phyloP scores from a whole-genome alignment of 2,113 vertebrate genomes.

The Casuarius casuarius region DNA sequence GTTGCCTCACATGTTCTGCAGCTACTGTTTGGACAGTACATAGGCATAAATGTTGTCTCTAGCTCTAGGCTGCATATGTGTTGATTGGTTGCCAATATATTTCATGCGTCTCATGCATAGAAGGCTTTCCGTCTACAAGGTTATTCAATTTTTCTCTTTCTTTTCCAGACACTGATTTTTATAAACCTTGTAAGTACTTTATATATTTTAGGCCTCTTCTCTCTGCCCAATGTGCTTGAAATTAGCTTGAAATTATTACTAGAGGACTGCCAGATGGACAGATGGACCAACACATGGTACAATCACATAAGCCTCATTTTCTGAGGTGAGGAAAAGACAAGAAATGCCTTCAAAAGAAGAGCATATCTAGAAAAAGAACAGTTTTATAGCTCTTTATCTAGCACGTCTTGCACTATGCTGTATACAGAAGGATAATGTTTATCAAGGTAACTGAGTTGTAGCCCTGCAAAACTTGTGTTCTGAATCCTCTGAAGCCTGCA shows the following conservation, averaged over 20 bases:
- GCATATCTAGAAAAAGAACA: neutral
- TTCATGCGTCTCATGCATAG: fast-evolving
- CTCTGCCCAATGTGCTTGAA: neutral
- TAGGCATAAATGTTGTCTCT: neutral
- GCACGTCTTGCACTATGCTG: neutral
- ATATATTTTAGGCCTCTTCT: neutral
- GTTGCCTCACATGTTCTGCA: neutral
- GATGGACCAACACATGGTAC: neutral
- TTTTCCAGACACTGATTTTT: neutral
- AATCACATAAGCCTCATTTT: neutral
- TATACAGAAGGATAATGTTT: neutral
- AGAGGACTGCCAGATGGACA: neutral
- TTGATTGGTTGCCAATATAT: neutral
- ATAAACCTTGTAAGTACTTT: neutral
- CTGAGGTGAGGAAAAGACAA: neutral
- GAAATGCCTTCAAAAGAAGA: neutral
- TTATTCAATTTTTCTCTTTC: neutral
- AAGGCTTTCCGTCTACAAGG: neutral
- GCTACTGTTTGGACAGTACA: neutral
- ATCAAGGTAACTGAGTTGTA: neutral
- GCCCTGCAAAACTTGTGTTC: neutral
- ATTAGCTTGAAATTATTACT: neutral
- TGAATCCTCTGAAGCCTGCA: neutral
- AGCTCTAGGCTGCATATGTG: fast-evolving
- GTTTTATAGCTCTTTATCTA: neutral